Evolutionary conservation across 2,113 vertebrate species (phyloP).

Genomic region (Marcusenius ussheri): DNA sequence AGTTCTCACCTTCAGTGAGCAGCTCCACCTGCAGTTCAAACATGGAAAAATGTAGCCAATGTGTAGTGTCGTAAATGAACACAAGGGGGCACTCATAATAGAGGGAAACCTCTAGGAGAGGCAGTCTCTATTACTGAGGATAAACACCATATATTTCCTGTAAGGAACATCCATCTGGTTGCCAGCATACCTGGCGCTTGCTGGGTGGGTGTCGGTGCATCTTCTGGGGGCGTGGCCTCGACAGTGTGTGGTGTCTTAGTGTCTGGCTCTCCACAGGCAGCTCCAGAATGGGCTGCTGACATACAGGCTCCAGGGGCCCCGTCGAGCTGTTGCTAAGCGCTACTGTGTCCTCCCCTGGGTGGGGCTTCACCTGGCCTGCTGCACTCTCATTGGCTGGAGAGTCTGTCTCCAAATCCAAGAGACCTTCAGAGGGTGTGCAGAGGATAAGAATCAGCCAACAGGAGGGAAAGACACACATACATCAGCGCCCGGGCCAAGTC

Average conservation of each 20-base stretch:
- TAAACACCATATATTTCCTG: neutral
- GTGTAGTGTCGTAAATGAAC: constrained; percentile 17
- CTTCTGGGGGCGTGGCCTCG: neutral
- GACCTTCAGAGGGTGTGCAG: neutral
- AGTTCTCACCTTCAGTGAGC: constrained; percentile 70
- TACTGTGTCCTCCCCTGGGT: neutral
- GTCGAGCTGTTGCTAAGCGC: neutral
- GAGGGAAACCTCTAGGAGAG: neutral
- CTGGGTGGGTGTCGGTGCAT: neutral
- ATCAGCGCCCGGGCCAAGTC: neutral
- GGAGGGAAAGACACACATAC: neutral
- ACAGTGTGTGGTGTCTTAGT: neutral
- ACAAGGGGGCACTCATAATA: constrained; percentile 6
- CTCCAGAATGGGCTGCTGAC: neutral
- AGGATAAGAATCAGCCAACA: neutral
- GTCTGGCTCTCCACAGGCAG: constrained; percentile 9
- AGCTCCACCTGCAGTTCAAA: constrained; percentile 31
- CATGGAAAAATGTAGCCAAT: neutral
- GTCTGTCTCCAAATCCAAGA: neutral
- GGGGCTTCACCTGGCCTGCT: neutral
- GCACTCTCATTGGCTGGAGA: neutral
- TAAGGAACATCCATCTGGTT: neutral
- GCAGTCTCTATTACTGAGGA: neutral
- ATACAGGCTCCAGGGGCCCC: neutral
- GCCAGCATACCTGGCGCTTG: neutral